Percentiles rank a stretch among this genome's conserved stretches.
Conservation (phyloP, 2,797 vertebrate species). For the Syngnathus rostellatus region DNA sequence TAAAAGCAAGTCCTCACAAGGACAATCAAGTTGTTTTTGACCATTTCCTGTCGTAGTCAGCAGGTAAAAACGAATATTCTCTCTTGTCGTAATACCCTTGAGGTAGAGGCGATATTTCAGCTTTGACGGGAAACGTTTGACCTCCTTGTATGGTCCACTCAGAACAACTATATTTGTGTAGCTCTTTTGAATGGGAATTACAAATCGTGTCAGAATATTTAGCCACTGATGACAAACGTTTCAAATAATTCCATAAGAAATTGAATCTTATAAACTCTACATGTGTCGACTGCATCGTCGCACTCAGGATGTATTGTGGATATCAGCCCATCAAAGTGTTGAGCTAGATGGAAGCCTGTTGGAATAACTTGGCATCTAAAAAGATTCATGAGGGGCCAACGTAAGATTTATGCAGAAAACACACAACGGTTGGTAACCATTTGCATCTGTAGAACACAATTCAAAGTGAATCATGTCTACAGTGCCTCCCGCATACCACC, state of each 20-base stretch:
- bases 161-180: too few species aligned
- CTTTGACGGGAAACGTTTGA: slow-evolving; percentile 28
- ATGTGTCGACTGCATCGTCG: background rate
- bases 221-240: background rate
- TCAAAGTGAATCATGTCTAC: slow-evolving; percentile 57
- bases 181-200: background rate
- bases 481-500: slow-evolving; percentile 42
- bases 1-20: slow-evolving; percentile 53
- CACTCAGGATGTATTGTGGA: too few species aligned
- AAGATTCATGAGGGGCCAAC: slow-evolving; percentile 4
- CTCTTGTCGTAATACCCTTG: slow-evolving; percentile 39
- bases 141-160: background rate
- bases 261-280: background rate
- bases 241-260: background rate
- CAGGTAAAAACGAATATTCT: slow-evolving; percentile 50
- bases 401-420: slow-evolving; percentile 36
- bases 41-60: slow-evolving; percentile 43
- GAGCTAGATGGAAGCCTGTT: background rate
- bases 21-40: slow-evolving; percentile 55
- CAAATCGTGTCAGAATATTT: background rate
- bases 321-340: slow-evolving; percentile 1
- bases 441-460: slow-evolving; percentile 54
- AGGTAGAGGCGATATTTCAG: slow-evolving; percentile 39
- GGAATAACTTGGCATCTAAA: slow-evolving; percentile 13
- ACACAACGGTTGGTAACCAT: slow-evolving; percentile 44